These are phyloP conservation scores for Drosophila meridionalis DNA, from an alignment of 2,888 invertebrate genomes.

Conservation along the genomic window DNA sequence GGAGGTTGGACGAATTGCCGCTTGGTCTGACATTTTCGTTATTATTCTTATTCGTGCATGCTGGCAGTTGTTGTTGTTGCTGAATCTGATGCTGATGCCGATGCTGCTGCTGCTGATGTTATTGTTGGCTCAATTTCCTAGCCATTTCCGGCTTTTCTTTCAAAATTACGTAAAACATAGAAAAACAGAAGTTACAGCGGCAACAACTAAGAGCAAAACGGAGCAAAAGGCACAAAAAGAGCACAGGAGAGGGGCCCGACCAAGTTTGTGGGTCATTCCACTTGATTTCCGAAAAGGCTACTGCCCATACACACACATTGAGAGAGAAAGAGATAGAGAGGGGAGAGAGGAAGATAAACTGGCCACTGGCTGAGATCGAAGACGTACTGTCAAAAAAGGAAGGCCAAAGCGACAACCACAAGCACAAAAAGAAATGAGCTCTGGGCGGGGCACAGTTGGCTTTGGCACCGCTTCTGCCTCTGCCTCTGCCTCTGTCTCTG, in stretches of 20 bases:
- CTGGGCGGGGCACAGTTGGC: slow-evolving; percentile 45
- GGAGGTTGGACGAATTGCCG: slow-evolving; percentile 60
- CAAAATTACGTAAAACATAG: slow-evolving; percentile 80
- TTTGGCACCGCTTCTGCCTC: slow-evolving; percentile 24
- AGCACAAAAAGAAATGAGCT: slow-evolving; percentile 72
- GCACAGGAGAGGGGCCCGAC: not conserved
- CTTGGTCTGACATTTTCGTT: slow-evolving; percentile 71
- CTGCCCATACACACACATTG: slow-evolving; percentile 40
- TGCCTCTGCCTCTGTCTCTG: not conserved
- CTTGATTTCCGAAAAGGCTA: slow-evolving; percentile 81
- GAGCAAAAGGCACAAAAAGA: slow-evolving; percentile 27
- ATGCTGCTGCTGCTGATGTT: slow-evolving; percentile 52
- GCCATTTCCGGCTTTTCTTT: slow-evolving; percentile 74
- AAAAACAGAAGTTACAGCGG: slow-evolving; percentile 69
- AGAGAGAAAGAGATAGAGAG: slow-evolving; percentile 9
- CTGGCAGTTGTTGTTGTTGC: slow-evolving; percentile 43
- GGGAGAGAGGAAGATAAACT: slow-evolving; percentile 18
- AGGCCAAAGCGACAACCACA: slow-evolving; percentile 55
- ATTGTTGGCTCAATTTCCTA: slow-evolving; percentile 80
- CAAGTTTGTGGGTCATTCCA: slow-evolving; percentile 79
- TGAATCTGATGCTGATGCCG: slow-evolving; percentile 17
- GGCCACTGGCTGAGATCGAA: slow-evolving; percentile 46
- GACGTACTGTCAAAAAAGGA: slow-evolving; percentile 17
- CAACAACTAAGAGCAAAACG: slow-evolving; percentile 35
- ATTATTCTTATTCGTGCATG: slow-evolving; percentile 78